Evolutionary conservation across 2,888 invertebrate species (phyloP).

Genomic region (Synanthedon myopaeformis): DNA sequence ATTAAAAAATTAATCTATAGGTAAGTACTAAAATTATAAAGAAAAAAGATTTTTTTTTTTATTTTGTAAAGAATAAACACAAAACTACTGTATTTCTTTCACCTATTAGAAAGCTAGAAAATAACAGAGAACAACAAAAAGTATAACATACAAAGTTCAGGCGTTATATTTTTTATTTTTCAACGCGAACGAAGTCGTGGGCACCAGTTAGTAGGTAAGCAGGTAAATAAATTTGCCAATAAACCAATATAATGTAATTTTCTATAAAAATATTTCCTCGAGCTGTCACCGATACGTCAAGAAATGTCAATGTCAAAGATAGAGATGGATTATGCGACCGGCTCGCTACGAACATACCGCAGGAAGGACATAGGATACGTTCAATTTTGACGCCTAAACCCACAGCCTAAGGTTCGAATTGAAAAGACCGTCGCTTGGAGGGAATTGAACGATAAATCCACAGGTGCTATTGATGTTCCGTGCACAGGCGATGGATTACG

Average conservation of each 20-base stretch:
- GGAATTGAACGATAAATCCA: slow-evolving; percentile 9
- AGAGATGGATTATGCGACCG: not conserved
- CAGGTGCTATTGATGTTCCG: slow-evolving; percentile 16
- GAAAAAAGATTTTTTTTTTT: too few species aligned
- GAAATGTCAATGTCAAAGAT: not conserved
- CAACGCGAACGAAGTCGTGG: too few species aligned
- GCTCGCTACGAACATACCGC: not conserved
- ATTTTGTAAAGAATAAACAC: too few species aligned
- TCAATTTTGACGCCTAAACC: not conserved
- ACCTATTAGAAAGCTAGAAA: too few species aligned
- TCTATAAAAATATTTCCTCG: not conserved
- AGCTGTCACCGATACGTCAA: not conserved
- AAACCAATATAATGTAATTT: not conserved
- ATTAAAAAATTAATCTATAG: too few species aligned
- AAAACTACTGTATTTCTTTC: too few species aligned
- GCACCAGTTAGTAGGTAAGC: too few species aligned
- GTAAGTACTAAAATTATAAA: too few species aligned
- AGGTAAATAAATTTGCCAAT: not conserved
- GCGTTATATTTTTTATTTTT: too few species aligned
- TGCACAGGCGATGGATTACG: slow-evolving; percentile 15
- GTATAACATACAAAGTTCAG: too few species aligned
- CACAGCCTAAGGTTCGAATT: not conserved
- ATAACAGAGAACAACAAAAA: too few species aligned
- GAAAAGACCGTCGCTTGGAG: not conserved
- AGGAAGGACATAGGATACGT: not conserved